A percentile compares a stretch with the other conserved stretches of the same genome.
Conservation (phyloP, 2,888 invertebrate genomes). For the Drosophila colorata region DNA sequence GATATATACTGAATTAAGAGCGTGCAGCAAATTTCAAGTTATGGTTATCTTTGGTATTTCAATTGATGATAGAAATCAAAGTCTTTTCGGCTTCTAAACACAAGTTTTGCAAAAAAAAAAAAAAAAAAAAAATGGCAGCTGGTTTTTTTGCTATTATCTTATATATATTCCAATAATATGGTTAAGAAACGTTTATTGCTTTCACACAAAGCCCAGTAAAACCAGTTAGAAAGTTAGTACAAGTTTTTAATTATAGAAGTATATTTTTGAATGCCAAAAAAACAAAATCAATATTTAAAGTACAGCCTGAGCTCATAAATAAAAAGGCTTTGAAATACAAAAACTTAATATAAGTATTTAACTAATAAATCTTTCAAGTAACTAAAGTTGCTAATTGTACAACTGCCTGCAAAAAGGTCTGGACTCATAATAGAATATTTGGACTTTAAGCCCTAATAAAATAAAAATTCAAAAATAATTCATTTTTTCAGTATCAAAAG, state of each 20-base stretch:
- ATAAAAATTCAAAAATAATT: too few species aligned
- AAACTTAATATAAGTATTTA: too few species aligned
- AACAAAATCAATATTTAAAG: not conserved
- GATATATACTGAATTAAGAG: conserved; percentile 3
- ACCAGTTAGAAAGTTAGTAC: not conserved
- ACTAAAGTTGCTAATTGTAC: too few species aligned
- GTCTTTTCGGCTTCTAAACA: not conserved
- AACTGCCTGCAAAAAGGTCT: too few species aligned
- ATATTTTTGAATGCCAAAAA: not conserved
- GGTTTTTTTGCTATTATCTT: too few species aligned
- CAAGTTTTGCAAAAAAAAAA: not conserved
- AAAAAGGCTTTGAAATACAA: too few species aligned
- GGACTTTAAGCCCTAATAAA: too few species aligned
- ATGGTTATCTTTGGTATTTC: not conserved
- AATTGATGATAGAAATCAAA: conserved; percentile 1
- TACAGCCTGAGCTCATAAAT: too few species aligned
- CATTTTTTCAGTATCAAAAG: too few species aligned
- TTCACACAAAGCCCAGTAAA: not conserved
- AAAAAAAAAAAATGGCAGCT: not conserved
- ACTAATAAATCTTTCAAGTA: too few species aligned
- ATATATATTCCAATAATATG: not conserved
- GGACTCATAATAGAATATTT: too few species aligned
- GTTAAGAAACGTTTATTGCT: not conserved
- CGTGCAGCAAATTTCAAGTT: not conserved
- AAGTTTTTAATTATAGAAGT: not conserved